phyloP scores from a whole-genome alignment of 2,113 vertebrate species.

The Cyanistes caeruleus region DNA sequence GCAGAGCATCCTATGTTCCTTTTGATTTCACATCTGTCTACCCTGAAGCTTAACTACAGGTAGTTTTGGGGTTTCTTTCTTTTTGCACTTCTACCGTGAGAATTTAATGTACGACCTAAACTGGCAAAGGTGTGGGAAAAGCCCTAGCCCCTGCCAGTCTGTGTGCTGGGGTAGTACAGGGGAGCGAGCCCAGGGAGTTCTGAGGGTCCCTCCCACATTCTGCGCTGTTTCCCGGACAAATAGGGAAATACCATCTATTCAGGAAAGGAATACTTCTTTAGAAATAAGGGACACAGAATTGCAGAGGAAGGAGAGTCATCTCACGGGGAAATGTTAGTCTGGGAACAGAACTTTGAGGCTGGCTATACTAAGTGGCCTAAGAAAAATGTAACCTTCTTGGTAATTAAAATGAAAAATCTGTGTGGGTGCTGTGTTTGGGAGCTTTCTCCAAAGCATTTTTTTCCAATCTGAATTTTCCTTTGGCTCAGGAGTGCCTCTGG shows the following conservation, averaged over 20 bases:
- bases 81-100: neutral
- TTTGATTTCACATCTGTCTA: neutral
- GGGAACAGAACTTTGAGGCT: neutral
- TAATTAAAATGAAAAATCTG: neutral
- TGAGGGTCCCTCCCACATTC: neutral
- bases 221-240: neutral
- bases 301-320: neutral
- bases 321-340: neutral
- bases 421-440: neutral
- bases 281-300: neutral
- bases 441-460: neutral
- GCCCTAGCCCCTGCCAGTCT: neutral
- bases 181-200: neutral
- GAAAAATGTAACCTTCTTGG: neutral
- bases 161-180: neutral
- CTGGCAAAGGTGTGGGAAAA: neutral
- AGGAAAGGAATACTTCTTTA: neutral
- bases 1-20: neutral
- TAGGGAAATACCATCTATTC: neutral
- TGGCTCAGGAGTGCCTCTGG: neutral
- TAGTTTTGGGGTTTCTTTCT: neutral
- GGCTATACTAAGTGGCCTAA: neutral
- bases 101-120: neutral
- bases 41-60: neutral
- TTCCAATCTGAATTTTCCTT: neutral